Conservation (phyloP, 2,888 invertebrate species). For the Tridacna gigas region DNA sequence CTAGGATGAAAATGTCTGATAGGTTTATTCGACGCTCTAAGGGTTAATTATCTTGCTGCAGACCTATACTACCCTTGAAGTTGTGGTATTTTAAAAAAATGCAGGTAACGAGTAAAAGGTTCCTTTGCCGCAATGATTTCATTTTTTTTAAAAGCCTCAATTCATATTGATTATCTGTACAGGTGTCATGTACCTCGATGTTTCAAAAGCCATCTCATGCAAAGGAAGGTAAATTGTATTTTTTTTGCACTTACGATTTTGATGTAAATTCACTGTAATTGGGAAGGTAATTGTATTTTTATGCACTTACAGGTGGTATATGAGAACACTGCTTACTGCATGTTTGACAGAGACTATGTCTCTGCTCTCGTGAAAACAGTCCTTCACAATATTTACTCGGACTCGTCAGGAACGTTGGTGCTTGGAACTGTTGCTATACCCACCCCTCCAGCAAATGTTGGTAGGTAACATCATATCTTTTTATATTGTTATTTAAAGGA, state of each 20-base stretch:
- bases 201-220: neutral
- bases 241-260: too few species aligned
- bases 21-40: too few species aligned
- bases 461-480: slow-evolving; percentile 68
- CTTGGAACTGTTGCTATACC: slow-evolving; percentile 78
- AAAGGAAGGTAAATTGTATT: too few species aligned
- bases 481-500: neutral
- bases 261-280: neutral
- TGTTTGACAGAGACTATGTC: slow-evolving; percentile 78
- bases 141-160: neutral
- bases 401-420: slow-evolving; percentile 70
- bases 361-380: slow-evolving; percentile 72
- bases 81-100: too few species aligned
- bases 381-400: slow-evolving; percentile 71
- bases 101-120: neutral
- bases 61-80: too few species aligned
- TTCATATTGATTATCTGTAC: neutral
- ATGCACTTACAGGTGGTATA: slow-evolving; percentile 73
- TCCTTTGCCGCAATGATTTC: neutral
- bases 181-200: neutral
- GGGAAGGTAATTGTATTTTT: neutral
- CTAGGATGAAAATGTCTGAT: too few species aligned
- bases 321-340: slow-evolving; percentile 72
- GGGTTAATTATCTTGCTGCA: too few species aligned
- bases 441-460: slow-evolving; percentile 80